These are phyloP conservation scores for Lycocerus yunnanus DNA, from an alignment of 2,888 invertebrate genomes.

Conservation along the genomic window DNA sequence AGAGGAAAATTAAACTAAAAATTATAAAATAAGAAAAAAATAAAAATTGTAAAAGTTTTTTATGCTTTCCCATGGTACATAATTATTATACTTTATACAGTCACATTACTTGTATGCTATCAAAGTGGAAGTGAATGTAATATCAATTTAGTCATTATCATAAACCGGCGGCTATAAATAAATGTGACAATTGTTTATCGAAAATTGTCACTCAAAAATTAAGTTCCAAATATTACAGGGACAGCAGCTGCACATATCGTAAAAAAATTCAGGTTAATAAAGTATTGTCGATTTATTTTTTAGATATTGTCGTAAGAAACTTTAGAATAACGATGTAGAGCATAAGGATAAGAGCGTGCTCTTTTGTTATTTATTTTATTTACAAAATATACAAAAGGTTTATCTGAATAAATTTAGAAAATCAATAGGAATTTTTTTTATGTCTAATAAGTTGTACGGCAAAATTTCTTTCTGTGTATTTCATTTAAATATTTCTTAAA, in stretches of 20 bases:
- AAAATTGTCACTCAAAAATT: background rate
- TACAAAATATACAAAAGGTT: background rate
- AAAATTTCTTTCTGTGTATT: background rate
- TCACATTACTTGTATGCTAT: too few species aligned
- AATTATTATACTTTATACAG: too few species aligned
- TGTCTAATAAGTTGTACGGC: background rate
- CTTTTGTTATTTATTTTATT: background rate
- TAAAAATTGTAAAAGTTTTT: too few species aligned
- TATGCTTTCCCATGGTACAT: too few species aligned
- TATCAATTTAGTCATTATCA: too few species aligned
- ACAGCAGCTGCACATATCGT: background rate
- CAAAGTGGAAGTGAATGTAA: too few species aligned
- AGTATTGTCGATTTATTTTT: background rate
- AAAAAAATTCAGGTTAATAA: background rate
- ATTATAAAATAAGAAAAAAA: too few species aligned
- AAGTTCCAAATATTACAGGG: background rate
- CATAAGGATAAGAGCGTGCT: background rate
- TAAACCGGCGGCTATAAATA: background rate
- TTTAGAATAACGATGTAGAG: background rate
- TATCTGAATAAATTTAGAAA: background rate
- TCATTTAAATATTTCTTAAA: background rate
- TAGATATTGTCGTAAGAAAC: background rate
- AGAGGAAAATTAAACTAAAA: too few species aligned
- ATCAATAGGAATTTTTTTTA: background rate
- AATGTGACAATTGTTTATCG: background rate